Evolutionary conservation across 2,797 vertebrate genomes (phyloP).

Genomic region (Enteromius treurensis): DNA sequence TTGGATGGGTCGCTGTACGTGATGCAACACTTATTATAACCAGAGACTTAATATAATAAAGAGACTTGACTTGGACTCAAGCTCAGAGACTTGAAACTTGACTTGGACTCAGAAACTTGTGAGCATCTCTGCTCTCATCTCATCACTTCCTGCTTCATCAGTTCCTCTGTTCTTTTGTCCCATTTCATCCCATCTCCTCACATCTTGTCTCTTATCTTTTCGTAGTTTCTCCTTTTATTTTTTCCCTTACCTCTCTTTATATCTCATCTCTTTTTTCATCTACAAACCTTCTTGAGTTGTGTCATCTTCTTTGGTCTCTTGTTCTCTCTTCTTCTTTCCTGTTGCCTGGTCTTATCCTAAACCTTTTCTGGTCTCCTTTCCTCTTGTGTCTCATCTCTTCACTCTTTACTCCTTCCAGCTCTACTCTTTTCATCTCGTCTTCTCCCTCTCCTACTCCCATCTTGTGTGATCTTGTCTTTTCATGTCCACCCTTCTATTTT

Average conservation of each 20-base stretch:
- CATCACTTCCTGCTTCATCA: background rate
- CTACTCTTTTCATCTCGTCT: background rate
- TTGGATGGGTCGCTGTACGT: no score
- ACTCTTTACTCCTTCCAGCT: background rate
- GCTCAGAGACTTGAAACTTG: no score
- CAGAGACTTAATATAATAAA: no score
- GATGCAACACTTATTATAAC: no score
- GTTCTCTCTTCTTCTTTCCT: background rate
- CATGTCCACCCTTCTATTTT: background rate
- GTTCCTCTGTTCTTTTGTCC: background rate
- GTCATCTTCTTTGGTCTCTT: background rate
- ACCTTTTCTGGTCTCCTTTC: background rate
- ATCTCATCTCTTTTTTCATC: background rate
- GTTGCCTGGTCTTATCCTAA: background rate
- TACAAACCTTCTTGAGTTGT: slow-evolving; percentile 1
- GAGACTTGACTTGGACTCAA: no score
- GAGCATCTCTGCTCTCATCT: background rate
- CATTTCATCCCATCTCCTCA: background rate
- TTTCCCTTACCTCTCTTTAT: background rate
- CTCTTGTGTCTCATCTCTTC: background rate
- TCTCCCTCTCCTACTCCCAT: background rate
- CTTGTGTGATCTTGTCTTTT: background rate
- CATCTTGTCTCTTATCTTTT: background rate
- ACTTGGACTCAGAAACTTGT: no score
- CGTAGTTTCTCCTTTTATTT: background rate